Evolutionary conservation across 2,113 vertebrate species (phyloP), one percentile per base, ranked within the genome.

Genomic region (Sinocyclocheilus anshuiensis): DNA sequence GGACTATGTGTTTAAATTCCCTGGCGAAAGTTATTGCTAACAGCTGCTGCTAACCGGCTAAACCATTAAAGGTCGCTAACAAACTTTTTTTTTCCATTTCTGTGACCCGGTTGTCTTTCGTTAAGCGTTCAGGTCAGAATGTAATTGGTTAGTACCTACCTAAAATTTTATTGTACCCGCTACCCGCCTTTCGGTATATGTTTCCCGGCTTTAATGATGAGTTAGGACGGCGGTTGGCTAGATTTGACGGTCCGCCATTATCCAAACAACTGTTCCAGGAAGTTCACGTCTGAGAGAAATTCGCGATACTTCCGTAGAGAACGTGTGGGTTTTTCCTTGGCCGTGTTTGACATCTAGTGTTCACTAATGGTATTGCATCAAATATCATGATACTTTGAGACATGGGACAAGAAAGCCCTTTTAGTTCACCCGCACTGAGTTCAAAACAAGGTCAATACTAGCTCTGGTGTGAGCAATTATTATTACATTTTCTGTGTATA

Each of bases 181-280:
- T 80, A 83, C 26, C 90, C 90, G 91, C 90, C 22, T 85, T 65
- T 84, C 53, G 78, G 48, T 81, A 16, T 80, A 81, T 69, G 91
- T 94, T 93, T 92, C 91, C 92, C 91, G 93, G 92, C 93, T 92
- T 91, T 89, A 91, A 86, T 88, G 90, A 53, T 71, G 36, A 84
- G 55, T 77, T 80, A 90, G 87, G 86, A 90, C 90, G 85, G 83
- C 84, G 87, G 90, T 85, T 89, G 79, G 84, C 82, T 90, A 61
- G 36, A 77, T 87, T 50, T 83, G 79, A 81, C 89, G 91, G 91
- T 91, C 93, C 91, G 92, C 91, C 93, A 93, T 88, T 89, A 87
- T 85, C 77, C 80, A 88, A 92, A 86, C 89, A 89, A 90, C 84
- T 85, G 86, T 89, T 86, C 76, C 87, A 79, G 87, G 87, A 88